Percentiles rank a stretch among this genome's conserved stretches.
These are phyloP conservation scores for Nomada fabriciana DNA, from an alignment of 2,888 invertebrate species.

Conservation along the genomic window DNA sequence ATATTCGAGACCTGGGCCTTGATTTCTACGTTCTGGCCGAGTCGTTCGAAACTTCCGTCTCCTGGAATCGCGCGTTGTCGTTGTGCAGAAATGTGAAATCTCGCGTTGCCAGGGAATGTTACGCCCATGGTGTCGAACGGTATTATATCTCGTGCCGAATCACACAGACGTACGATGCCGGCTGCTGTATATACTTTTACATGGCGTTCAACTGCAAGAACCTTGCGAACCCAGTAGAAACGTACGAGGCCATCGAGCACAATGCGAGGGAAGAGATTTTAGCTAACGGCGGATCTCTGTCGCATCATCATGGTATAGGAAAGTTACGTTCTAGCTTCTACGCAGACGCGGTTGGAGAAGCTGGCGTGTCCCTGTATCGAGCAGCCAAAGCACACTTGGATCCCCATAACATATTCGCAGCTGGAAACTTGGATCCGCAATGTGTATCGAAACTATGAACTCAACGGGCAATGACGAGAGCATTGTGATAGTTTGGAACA, in stretches of 20 bases:
- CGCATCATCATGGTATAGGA: constrained; percentile 98
- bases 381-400: constrained; percentile 95
- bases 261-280: constrained; percentile 96
- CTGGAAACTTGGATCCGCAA: constrained; percentile 89
- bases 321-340: constrained; percentile 96
- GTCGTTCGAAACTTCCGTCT: constrained; percentile 99
- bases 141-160: constrained; percentile 92
- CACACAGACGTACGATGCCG: constrained; percentile 98
- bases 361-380: constrained; percentile 91
- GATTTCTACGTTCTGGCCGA: constrained; percentile 96
- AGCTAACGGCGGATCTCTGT: constrained; percentile 95
- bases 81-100: constrained; percentile 96
- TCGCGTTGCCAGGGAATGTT: constrained; percentile 89
- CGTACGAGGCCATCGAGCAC: constrained; percentile 95
- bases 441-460: constrained; percentile 68
- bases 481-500: constrained; percentile 33
- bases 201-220: constrained; percentile 92
- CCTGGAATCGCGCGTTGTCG: constrained; percentile 95
- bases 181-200: constrained; percentile 98
- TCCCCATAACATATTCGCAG: constrained; percentile 97
- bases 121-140: constrained; percentile 86
- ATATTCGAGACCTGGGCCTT: constrained; percentile 96
- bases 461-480: background rate
- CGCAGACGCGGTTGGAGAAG: constrained; percentile 91
- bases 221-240: constrained; percentile 89